Evolutionary conservation across 2,797 vertebrate species (phyloP), one percentile per base, ranked within the genome.

Genomic region (Monodelphis domestica): DNA sequence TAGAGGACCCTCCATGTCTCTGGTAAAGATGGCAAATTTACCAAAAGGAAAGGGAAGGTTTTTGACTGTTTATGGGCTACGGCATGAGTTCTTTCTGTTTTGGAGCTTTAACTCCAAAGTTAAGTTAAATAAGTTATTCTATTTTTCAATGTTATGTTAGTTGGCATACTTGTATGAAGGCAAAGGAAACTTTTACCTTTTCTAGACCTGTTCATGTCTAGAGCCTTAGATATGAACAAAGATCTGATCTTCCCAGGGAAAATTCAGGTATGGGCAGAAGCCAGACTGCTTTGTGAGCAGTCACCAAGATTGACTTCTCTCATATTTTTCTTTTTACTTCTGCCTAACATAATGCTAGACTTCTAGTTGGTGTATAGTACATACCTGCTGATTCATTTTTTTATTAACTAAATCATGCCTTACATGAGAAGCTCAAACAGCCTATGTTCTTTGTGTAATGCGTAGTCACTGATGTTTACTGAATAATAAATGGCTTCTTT

Each of bases 391-490:
- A 88, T 89, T 87, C 12, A 1, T 94, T 90, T 92, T 70, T 93
- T 94, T 89, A 89, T 93, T 93, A 94, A 78, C 63, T 57, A 87
- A 56, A 2, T 89, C 50, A 63, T 92, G 88, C 78, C 56, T 70
- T 30, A 12, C 12, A 15, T 15, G 56, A 55, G 51, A 45, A 55
- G 29, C 17, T 70, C 50, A 90, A 94, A 56, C 10, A 54, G 52
- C 5, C 5, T 0, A 14, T 5, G 0, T 21, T 87, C 63, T 84
- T 53, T 45, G 51, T 26, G 70, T 33, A 78, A 91, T 53, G 30
- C 84, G 33, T 50, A 56, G 94, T 4, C 5, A 1, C 57, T 84
- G 53, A 29, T 45, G 70, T 91, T 30, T 26, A 0, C 78, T 1
- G 28, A 63, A 29, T 57, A 14, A 0, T 45, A 24, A 57, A n/a